Evolutionary conservation across 2,888 invertebrate genomes (phyloP), one percentile per base, ranked within the genome.

Genomic region (Pasiphila rectangulata): DNA sequence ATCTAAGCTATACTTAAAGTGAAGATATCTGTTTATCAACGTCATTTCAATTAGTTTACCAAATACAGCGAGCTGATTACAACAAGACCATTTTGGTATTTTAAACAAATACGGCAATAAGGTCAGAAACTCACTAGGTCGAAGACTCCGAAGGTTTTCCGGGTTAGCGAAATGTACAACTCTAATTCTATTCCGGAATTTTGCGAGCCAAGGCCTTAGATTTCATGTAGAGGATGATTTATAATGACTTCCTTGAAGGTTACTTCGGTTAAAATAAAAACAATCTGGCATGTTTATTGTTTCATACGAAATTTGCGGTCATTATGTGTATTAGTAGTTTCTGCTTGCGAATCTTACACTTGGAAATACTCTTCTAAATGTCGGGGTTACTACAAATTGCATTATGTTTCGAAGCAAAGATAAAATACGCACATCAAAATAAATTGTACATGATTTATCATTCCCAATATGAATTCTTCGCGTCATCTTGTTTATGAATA

Each of bases 201-300:
- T 81, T 79, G 65, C 77, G 64, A 69, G 59, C 68, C 61, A 67
- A 73, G 75, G 72, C 69, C 57, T 47, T 54, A 43, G 70, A 70
- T 76, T 75, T 73, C 64, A 64, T 67, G 69, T 72, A 67, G 67
- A 72, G 77, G 78, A 84, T 80, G 79, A 80, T 79, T 79, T 69
- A 77, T 74, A 72, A 72, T 56, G 35, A 78, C 79, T 83, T 84
- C 83, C 83, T 78, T 61, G 68, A 75, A 73, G 76, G 37, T 9
- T 79, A 75, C 46, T 27, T 12, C 27, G 37, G 12, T 24, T 12
- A 30, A 47, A 49, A 49, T 29, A 36, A 34, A 37, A 21, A 32
- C 2, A 15, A 2, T n/a, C n/a, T 29, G 7, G 29, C 9, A 7
- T 29, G 15, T 30, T 17, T n/a, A n/a, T n/a, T n/a, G n/a, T n/a